Conservation (phyloP, 37 sponge, comb jelly and placozoan genomes). For the Dysidea cf. avara region DNA sequence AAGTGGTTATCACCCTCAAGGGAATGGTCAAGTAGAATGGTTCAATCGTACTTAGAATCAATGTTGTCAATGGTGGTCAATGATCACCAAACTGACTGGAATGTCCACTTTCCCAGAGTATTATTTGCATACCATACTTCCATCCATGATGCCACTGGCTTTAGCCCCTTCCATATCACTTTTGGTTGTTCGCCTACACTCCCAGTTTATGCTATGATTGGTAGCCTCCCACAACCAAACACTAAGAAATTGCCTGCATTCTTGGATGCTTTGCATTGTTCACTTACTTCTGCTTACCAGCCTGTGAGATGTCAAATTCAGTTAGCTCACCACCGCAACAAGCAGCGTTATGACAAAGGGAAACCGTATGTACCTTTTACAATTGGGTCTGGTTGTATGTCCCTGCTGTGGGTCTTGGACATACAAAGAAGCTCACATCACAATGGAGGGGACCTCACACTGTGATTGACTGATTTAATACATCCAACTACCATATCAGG, state of each 20-base stretch:
- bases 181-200: neutral
- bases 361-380: neutral
- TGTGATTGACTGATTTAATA: slow-evolving; percentile 4
- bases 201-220: neutral
- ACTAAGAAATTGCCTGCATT: neutral
- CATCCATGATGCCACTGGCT: neutral
- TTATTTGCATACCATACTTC: neutral
- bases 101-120: too few relatives aligned
- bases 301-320: neutral
- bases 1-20: slow-evolving; percentile 30
- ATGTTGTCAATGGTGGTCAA: too few relatives aligned
- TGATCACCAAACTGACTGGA: too few relatives aligned
- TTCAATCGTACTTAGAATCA: too few relatives aligned
- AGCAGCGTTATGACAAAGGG: slow-evolving; percentile 1
- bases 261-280: too few relatives aligned
- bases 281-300: neutral
- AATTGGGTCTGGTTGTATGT: slow-evolving; percentile 45
- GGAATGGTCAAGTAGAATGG: slow-evolving; percentile 52
- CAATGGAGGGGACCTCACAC: slow-evolving; percentile 43
- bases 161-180: too few relatives aligned
- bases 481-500: slow-evolving; percentile 9
- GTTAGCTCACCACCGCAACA: neutral
- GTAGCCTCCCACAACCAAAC: neutral
- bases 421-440: slow-evolving; percentile 25
- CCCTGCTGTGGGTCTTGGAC: slow-evolving; percentile 36